These are phyloP conservation scores for Glossophaga mutica DNA, from an alignment of 2,797 vertebrate species.

Conservation along the genomic window DNA sequence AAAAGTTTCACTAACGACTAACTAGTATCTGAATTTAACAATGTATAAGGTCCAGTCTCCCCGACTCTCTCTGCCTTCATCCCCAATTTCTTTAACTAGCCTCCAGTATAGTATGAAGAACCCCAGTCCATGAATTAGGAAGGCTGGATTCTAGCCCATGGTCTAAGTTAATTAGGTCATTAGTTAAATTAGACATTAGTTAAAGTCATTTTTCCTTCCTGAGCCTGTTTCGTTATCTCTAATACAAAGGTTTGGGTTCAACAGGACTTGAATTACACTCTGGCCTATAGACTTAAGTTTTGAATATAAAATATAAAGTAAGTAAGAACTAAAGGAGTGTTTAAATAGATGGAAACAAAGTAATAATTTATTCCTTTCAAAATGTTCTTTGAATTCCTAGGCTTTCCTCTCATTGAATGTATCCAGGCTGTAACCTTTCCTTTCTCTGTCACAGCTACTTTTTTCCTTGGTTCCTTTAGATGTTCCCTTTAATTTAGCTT, in stretches of 20 bases:
- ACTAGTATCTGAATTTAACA: neutral
- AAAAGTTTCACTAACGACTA: neutral
- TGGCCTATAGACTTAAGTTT: neutral
- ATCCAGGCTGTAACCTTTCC: neutral
- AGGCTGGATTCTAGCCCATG: neutral
- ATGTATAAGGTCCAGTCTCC: neutral
- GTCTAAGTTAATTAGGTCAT: neutral
- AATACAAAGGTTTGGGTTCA: neutral
- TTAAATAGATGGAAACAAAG: neutral
- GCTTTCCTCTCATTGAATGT: neutral
- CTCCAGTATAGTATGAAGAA: neutral
- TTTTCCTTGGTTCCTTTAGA: neutral
- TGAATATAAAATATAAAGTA: neutral
- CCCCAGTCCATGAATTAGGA: neutral
- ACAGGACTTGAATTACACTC: neutral
- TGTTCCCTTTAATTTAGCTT: neutral
- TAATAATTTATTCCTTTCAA: neutral
- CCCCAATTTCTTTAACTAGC: neutral
- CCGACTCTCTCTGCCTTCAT: accelerated
- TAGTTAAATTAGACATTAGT: neutral
- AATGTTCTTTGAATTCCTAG: neutral
- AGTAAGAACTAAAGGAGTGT: neutral
- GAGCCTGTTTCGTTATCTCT: neutral
- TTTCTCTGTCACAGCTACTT: neutral
- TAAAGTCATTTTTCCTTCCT: neutral